Evolutionary conservation across 2,888 invertebrate genomes (phyloP).

Genomic region (Dioctria linearis): DNA sequence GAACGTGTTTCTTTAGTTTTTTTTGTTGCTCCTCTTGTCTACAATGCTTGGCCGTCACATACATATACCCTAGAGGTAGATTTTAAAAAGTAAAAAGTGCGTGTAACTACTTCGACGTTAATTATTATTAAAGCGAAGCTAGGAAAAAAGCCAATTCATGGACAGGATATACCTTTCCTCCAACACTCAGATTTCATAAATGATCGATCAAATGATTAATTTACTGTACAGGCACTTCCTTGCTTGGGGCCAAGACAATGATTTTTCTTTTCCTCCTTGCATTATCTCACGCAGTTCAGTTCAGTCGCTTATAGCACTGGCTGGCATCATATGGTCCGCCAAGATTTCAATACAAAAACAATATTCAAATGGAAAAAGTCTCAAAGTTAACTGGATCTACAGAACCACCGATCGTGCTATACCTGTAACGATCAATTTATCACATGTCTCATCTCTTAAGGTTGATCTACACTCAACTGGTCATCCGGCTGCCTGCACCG

Average conservation of each 20-base stretch:
- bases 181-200: slow-evolving; percentile 54
- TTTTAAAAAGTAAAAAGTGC: slow-evolving; percentile 17
- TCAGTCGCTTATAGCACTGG: slow-evolving; percentile 53
- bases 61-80: background rate
- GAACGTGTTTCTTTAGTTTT: background rate
- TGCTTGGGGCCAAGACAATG: slow-evolving; percentile 55
- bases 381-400: slow-evolving; percentile 29
- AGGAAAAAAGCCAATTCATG: slow-evolving; percentile 5
- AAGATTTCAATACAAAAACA: slow-evolving; percentile 49
- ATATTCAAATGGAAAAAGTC: slow-evolving; percentile 48
- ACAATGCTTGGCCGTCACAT: background rate
- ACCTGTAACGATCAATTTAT: slow-evolving; percentile 58
- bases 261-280: slow-evolving; percentile 53
- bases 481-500: background rate
- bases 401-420: slow-evolving; percentile 54
- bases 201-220: slow-evolving; percentile 58
- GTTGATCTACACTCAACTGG: slow-evolving; percentile 33
- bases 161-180: slow-evolving; percentile 53
- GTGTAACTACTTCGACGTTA: slow-evolving; percentile 1
- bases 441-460: slow-evolving; percentile 56
- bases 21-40: background rate
- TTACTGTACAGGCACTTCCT: slow-evolving; percentile 58
- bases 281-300: slow-evolving; percentile 57
- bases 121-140: slow-evolving; percentile 40
- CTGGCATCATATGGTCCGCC: slow-evolving; percentile 26